Evolutionary conservation across 2,797 vertebrate species (phyloP).

Genomic region (Enoplosus armatus): DNA sequence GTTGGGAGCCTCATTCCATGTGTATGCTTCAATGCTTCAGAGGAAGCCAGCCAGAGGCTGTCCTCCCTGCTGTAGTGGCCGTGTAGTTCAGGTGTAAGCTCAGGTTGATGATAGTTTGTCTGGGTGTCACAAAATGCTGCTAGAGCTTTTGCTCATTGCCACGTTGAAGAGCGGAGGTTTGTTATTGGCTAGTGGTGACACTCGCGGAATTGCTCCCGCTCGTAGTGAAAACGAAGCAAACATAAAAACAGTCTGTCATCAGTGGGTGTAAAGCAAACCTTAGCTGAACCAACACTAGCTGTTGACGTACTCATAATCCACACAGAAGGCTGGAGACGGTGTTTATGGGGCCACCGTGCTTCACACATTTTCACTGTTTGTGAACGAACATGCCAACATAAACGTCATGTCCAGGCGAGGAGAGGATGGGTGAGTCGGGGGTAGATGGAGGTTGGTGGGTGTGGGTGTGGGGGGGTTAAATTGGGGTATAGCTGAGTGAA

Average conservation of each 20-base stretch:
- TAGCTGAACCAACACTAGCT: slow-evolving; percentile 27
- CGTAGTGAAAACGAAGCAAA: slow-evolving; percentile 12
- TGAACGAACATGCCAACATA: slow-evolving; percentile 40
- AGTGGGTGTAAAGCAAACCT: slow-evolving; percentile 21
- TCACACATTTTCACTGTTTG: slow-evolving; percentile 40
- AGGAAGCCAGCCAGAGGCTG: slow-evolving; percentile 33
- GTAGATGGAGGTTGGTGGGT: slow-evolving; percentile 15
- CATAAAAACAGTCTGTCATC: slow-evolving; percentile 30
- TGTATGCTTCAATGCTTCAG: slow-evolving; percentile 40
- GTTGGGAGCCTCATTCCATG: slow-evolving; percentile 47
- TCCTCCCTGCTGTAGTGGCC: slow-evolving; percentile 36
- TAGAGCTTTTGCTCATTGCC: slow-evolving; percentile 38
- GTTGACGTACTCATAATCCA: slow-evolving; percentile 39
- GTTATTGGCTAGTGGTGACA: slow-evolving; percentile 12
- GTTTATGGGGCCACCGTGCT: slow-evolving; percentile 18
- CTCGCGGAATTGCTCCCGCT: slow-evolving; percentile 6
- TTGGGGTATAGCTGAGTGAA: slow-evolving; percentile 65
- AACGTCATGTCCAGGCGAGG: slow-evolving; percentile 56
- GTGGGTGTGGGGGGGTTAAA: slow-evolving; percentile 31
- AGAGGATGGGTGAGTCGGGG: neutral
- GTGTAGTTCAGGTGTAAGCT: slow-evolving; percentile 48
- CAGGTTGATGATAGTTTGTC: slow-evolving; percentile 48
- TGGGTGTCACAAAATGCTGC: slow-evolving; percentile 34
- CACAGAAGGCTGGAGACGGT: slow-evolving; percentile 13
- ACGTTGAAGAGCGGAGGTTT: neutral